Evolutionary conservation across 2,113 vertebrate genomes (phyloP), one percentile per base, ranked within the genome.

Genomic region (Serilophus lunatus): DNA sequence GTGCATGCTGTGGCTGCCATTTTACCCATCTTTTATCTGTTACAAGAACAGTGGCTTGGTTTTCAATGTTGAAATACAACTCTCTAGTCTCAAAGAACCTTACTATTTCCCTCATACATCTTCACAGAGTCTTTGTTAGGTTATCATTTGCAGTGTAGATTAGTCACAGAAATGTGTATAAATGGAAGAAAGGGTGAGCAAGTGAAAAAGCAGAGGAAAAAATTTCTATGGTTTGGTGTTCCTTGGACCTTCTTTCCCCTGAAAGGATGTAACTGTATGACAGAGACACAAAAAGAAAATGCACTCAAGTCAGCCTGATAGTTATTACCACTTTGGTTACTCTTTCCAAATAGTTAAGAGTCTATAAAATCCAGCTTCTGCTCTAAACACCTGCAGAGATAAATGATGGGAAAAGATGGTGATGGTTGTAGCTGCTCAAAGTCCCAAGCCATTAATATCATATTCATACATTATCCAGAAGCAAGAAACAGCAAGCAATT

Each of bases 1-100:
- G 0, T 40, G 31, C 8, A 6, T 12, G 10, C 44, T 49, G n/a
- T 20, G 6, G n/a, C 40, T 92, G 29, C 29, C 0, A 0, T 77
- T 86, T 42, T 3, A 1, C 16, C 24, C 68, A 11, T 65, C 56
- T 82, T 65, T 82, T 53, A 26, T 59, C 40, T 69, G 12, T 82
- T 80, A 66, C 12, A 86, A 45, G 69, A 88, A 20, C 10, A 63
- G 10, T 25, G 3, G 24, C 42, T 19, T 63, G 42, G 33, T 69
- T 78, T 81, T 78, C 26, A 44, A 1, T 33, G 50, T 59, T 15
- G 18, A 56, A 64, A 17, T 60, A 82, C 23, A 79, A 5, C 10
- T 65, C 14, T 74, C 36, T 82, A 1, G 17, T 59, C 3, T 60
- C 40, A 75, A 68, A 81, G 29, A 84, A 44, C 19, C 20, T 82